A percentile compares a stretch with the other conserved stretches of the same genome.
phyloP scores from a whole-genome alignment of 1,140 invertebrate species.

The Nylanderia fulva region DNA sequence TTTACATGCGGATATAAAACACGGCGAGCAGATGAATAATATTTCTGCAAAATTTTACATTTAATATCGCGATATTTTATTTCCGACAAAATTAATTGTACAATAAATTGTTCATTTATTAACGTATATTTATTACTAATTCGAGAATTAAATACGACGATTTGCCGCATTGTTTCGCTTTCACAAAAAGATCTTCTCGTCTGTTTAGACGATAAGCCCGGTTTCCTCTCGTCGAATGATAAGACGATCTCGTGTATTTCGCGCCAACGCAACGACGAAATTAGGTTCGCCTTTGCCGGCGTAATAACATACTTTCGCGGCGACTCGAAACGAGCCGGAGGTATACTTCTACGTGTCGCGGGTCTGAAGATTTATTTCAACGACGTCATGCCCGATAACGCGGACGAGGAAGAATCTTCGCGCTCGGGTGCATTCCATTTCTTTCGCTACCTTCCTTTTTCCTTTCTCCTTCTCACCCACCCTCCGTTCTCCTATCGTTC shows the following conservation, averaged over 20 bases:
- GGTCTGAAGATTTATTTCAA: constrained; percentile 56
- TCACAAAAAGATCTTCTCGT: not conserved
- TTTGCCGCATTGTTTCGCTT: not conserved
- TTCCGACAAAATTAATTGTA: not conserved
- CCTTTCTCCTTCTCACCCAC: not conserved
- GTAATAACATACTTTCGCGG: constrained; percentile 40
- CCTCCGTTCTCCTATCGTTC: constrained; percentile 18
- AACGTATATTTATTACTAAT: constrained; percentile 7
- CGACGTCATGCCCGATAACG: constrained; percentile 62
- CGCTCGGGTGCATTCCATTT: constrained; percentile 59
- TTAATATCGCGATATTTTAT: not conserved
- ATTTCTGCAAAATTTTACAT: not conserved
- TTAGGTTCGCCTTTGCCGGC: constrained; percentile 47
- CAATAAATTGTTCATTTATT: constrained; percentile 1
- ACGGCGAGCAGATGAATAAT: not conserved
- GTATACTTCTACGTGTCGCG: constrained; percentile 12
- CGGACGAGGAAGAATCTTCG: constrained; percentile 55
- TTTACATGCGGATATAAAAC: not conserved
- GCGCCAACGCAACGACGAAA: constrained; percentile 32
- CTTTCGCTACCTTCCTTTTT: constrained; percentile 45
- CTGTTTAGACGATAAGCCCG: constrained; percentile 8
- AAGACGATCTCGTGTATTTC: constrained; percentile 24
- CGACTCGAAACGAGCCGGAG: constrained; percentile 22
- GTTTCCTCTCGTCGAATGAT: constrained; percentile 7
- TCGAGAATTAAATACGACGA: no score